Conservation (phyloP, 2,888 invertebrate species). For the Xestia c-nigrum region DNA sequence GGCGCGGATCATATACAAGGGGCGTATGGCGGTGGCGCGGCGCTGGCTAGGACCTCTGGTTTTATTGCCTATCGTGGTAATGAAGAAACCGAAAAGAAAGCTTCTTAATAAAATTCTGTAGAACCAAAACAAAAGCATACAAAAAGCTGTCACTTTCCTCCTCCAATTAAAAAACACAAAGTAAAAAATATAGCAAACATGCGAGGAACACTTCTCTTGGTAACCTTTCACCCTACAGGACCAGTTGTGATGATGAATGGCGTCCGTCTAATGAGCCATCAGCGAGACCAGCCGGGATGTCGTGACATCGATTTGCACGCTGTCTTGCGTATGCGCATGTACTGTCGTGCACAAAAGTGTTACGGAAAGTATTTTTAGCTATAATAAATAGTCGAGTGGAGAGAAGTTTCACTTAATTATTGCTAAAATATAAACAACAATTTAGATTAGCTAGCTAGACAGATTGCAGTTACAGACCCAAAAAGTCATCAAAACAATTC, state of each 20-base stretch:
- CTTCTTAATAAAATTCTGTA: background rate
- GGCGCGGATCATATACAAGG: too few relatives aligned
- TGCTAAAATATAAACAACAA: background rate
- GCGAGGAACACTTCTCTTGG: slow-evolving; percentile 59
- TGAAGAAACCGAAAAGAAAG: slow-evolving; percentile 2
- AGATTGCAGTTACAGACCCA: background rate
- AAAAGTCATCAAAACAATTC: background rate
- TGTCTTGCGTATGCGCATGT: slow-evolving; percentile 66
- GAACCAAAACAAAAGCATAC: background rate
- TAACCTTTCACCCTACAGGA: slow-evolving; percentile 72
- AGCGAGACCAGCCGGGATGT: slow-evolving; percentile 61
- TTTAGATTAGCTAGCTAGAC: background rate
- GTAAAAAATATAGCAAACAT: slow-evolving; percentile 16
- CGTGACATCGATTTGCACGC: slow-evolving; percentile 76
- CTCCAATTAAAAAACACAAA: slow-evolving; percentile 26
- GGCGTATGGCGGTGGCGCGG: too few relatives aligned
- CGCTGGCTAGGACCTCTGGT: too few relatives aligned
- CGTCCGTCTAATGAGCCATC: slow-evolving; percentile 73
- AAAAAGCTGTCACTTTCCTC: slow-evolving; percentile 34
- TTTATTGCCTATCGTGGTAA: background rate
- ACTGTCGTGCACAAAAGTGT: slow-evolving; percentile 51
- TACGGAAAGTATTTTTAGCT: background rate
- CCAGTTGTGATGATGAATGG: slow-evolving; percentile 78
- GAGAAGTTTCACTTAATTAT: background rate
- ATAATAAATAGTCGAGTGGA: background rate